phyloP scores from a whole-genome alignment of 2,113 vertebrate genomes.

The Orcinus orca region DNA sequence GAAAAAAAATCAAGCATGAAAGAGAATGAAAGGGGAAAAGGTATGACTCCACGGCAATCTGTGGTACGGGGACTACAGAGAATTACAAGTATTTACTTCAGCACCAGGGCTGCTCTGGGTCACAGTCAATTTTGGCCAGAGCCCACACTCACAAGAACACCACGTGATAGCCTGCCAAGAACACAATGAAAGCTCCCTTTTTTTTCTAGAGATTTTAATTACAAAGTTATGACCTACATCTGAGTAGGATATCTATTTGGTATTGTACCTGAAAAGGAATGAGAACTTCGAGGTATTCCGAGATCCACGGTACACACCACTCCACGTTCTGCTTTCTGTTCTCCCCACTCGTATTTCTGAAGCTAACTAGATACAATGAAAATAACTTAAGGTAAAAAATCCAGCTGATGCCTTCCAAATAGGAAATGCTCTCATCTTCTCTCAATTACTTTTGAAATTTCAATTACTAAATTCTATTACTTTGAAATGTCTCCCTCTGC shows the following conservation, averaged over 20 bases:
- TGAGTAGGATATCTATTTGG: background rate
- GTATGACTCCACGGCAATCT: background rate
- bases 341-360: background rate
- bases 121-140: background rate
- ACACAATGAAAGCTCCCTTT: background rate
- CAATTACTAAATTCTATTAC: slow-evolving; percentile 33
- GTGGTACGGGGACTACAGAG: accelerated
- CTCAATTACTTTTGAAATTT: slow-evolving; percentile 39
- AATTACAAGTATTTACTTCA: background rate
- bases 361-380: background rate
- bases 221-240: background rate
- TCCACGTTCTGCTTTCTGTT: background rate
- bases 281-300: background rate
- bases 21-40: background rate
- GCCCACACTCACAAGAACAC: slow-evolving; percentile 18
- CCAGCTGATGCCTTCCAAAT: background rate
- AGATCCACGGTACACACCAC: background rate
- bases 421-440: slow-evolving; percentile 28
- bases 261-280: background rate
- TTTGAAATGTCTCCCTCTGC: background rate
- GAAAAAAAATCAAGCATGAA: background rate
- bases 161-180: background rate
- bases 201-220: background rate
- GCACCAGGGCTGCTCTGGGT: slow-evolving; percentile 27
- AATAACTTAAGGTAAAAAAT: background rate